Evolutionary conservation across 2,797 vertebrate genomes (phyloP).

Genomic region (Steatocranus sp.): DNA sequence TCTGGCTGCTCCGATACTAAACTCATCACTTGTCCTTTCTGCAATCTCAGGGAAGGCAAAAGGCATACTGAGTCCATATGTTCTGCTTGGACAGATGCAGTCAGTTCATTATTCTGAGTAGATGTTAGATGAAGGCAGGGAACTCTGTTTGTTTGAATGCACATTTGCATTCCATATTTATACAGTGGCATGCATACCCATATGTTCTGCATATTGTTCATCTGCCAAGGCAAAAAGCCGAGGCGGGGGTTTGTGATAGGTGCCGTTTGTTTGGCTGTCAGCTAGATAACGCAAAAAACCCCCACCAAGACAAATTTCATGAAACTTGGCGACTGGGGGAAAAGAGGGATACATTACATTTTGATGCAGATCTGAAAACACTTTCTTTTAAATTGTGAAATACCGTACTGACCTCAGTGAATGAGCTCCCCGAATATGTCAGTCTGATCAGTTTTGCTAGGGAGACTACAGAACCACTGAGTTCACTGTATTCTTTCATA

Average conservation of each 20-base stretch:
- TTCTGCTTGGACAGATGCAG: constrained; percentile 7
- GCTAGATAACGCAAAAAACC: background rate
- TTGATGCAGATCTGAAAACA: background rate
- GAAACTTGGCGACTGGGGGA: background rate
- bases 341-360: background rate
- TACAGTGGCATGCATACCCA: background rate
- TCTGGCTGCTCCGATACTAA: constrained; percentile 38
- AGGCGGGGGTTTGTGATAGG: background rate
- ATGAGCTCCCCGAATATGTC: background rate
- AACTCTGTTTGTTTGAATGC: background rate
- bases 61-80: constrained; percentile 50
- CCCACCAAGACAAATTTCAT: background rate
- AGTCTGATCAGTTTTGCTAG: background rate
- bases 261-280: background rate
- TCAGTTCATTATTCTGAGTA: background rate
- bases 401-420: background rate
- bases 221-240: background rate
- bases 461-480: background rate
- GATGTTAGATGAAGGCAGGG: background rate
- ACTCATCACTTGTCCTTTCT: constrained; percentile 47
- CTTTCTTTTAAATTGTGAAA: background rate
- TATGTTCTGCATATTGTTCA: background rate
- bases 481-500: background rate
- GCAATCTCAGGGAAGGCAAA: constrained; percentile 17
- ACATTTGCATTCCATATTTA: background rate